These are phyloP conservation scores for Archegozetes longisetosus DNA, from an alignment of 1,140 invertebrate genomes.

Conservation along the genomic window DNA sequence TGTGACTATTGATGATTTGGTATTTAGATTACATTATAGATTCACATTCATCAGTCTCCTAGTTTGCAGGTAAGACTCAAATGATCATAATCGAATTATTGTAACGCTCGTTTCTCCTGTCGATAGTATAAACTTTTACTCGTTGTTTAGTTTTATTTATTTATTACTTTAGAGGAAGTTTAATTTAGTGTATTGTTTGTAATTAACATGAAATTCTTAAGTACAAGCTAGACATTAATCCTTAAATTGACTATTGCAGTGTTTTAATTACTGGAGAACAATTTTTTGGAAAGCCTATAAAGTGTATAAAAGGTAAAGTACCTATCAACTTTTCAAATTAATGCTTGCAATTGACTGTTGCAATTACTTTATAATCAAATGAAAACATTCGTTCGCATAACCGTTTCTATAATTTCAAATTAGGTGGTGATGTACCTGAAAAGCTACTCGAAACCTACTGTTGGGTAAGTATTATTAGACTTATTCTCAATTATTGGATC, in stretches of 20 bases:
- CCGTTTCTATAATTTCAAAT: background rate
- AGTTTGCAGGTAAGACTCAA: constrained; percentile 7
- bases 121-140: no score
- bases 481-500: constrained; percentile 44
- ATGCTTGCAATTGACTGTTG: background rate
- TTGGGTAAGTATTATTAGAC: constrained; percentile 31
- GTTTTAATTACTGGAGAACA: constrained; percentile 12
- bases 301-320: constrained; percentile 10
- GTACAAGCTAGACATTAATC: no score
- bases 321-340: no score
- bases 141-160: background rate
- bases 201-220: no score
- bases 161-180: no score
- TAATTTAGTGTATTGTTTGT: no score
- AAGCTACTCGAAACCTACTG: constrained; percentile 9
- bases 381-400: background rate
- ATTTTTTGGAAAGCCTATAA: constrained; percentile 17
- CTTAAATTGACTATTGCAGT: no score
- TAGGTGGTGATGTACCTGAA: constrained; percentile 1
- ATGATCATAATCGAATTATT: no score
- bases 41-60: constrained; percentile 26
- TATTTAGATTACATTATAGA: constrained; percentile 38
- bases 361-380: background rate
- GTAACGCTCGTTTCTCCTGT: no score
- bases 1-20: constrained; percentile 80